Base-by-base conservation (phyloP, 2,797 vertebrate genomes). In the Pseudomugil tenellus region DNA sequence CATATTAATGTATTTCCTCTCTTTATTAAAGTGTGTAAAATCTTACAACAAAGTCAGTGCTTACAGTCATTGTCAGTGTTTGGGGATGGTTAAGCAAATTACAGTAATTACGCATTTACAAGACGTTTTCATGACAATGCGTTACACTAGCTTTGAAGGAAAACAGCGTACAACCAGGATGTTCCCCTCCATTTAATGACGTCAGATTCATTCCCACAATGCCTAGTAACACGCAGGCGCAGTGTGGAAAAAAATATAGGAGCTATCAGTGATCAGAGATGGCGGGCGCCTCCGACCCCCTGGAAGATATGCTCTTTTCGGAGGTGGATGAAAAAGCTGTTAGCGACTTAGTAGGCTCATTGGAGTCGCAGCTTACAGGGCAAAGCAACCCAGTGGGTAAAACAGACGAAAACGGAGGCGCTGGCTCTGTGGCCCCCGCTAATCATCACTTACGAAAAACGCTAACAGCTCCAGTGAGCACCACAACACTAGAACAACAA, bases 301-400 rank as follows among this genome's bases (percentile, higher is more conserved):
- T 95, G 92, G 93, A 94, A 92, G 92, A 93, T 89, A 94, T 96
- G 95, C 93, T 96, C 78, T 95, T 95, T 93, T 95, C 95, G 70
- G 95, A 95, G 94, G 95, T 96, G 93, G 95, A 96, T 82, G 95
- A 96, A 83, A 96, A 96, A 88, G 96, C 94, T 56, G 95, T 96
- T 84, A 96, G 95, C 86, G 95, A 96, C 80, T 90, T 96, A 34
- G 95, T 96, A 84, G 95, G 95, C 79, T 96, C 95, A 0, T 73
- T 96, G 86, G 95, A 96, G 91, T 96, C 95, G 46, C 94, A 96
- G 91, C 94, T 96, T 28, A 80, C 92, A 11, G 93, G 94, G 34
- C 92, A 94, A 70, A 92, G 90, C 85, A 91, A 88, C 65, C 57
- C 91, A 9, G 87, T 74, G 46, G 90, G 79, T 17, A 74, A 87